phyloP scores from a whole-genome alignment of 2,113 vertebrate species.

The Caranx melampygus region DNA sequence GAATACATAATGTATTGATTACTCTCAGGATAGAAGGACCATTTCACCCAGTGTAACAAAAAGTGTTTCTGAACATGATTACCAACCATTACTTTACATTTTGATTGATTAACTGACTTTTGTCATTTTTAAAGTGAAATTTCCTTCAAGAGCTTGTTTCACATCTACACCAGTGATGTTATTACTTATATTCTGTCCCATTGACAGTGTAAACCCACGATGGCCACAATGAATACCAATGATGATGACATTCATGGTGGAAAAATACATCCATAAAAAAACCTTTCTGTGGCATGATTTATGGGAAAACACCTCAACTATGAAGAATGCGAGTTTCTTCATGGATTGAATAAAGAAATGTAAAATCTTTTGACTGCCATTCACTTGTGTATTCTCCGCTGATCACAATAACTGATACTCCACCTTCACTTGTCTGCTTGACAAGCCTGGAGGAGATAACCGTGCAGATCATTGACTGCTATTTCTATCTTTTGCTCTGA shows the following conservation, averaged over 20 bases:
- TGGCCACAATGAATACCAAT: neutral
- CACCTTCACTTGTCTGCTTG: conserved; percentile 33
- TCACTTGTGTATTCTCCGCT: conserved; percentile 12
- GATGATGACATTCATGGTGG: neutral
- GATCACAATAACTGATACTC: conserved; percentile 8
- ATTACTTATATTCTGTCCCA: neutral
- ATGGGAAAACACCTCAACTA: neutral
- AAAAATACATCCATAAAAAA: neutral
- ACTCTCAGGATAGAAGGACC: too few species aligned
- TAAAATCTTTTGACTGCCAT: conserved; percentile 14
- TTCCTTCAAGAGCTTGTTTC: neutral
- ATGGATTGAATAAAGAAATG: neutral
- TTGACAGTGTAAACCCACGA: neutral
- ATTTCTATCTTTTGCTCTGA: conserved; percentile 28
- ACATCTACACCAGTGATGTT: neutral
- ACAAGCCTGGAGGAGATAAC: conserved; percentile 27
- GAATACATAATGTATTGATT: too few species aligned
- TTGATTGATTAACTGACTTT: too few species aligned
- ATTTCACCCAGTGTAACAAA: too few species aligned
- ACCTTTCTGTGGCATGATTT: neutral
- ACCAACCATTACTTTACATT: too few species aligned
- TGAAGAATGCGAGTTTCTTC: neutral
- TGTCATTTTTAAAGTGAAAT: neutral
- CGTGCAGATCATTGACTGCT: conserved; percentile 1
- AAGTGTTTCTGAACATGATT: too few species aligned